Evolutionary conservation across 2,888 invertebrate genomes (phyloP), one percentile per base, ranked within the genome.

Genomic region (Plutella xylostella): DNA sequence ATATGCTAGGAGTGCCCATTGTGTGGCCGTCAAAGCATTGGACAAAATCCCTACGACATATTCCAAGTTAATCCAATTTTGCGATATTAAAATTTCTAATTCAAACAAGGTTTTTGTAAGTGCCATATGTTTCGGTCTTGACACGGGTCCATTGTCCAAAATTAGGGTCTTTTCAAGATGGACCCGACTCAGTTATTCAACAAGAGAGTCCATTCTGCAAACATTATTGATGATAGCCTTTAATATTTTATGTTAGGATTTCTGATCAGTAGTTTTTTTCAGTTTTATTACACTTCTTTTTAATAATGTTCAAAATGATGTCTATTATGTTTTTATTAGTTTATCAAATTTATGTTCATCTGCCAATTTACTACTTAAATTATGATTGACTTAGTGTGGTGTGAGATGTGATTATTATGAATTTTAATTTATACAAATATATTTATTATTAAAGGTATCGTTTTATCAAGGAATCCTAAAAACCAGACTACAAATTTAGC

Each of bases 21-120:
- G 72, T 65, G 60, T 45, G 5, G 53, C 53, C 53, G 58, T 65
- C 65, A 60, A 69, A 65, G 68, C 71, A 75, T 70, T 61, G 66
- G 66, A 63, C 71, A 63, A 61, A 71, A 62, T 65, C 49, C 55
- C 52, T 56, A 20, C 57, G 64, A 68, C 68, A 67, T 67, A 64
- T 51, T 54, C 57, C 45, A 51, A 56, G 60, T 58, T 76, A 82
- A 82, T 82, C 79, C 80, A 80, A 80, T 82, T 76, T 77, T 55
- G 67, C 64, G 64, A 76, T 71, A 68, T 58, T 42, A 12, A 57
- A 59, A 57, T 55, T 60, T 60, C n/a, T n/a, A n/a, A n/a, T n/a
- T n/a, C n/a, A n/a, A n/a, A 44, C 44, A 43, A 38, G 38, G 49
- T 52, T n/a, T 61, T 57, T 60, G 57, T 60, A 60, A 58, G 55